Percentiles rank a stretch among this genome's conserved stretches.
Conservation (phyloP, 2,797 vertebrate genomes). For the Sitta carolinensis region DNA sequence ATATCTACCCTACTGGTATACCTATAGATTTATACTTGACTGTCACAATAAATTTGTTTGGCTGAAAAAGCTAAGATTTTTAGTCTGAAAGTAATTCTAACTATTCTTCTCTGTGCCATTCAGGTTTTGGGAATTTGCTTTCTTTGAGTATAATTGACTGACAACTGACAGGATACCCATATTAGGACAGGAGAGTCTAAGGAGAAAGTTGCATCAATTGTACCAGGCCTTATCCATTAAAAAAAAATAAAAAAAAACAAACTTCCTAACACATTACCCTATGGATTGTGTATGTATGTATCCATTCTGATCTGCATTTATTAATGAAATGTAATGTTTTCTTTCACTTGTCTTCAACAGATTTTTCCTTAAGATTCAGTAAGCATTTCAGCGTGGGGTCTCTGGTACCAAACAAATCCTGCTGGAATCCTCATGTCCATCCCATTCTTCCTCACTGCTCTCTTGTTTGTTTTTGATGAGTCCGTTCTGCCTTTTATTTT, state of each 20-base stretch:
- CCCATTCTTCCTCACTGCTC: neutral
- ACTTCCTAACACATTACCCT: neutral
- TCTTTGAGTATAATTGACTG: neutral
- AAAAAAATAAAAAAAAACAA: neutral
- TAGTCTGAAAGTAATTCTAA: neutral
- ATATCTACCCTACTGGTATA: neutral
- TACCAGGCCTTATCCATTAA: neutral
- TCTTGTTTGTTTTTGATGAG: neutral
- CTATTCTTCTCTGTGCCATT: neutral
- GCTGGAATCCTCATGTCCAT: neutral
- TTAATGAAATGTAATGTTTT: neutral
- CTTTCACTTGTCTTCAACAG: neutral
- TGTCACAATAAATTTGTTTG: neutral
- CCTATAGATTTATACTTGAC: neutral
- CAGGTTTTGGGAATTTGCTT: neutral
- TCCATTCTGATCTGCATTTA: neutral
- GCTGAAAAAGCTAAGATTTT: neutral
- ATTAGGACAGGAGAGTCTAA: neutral
- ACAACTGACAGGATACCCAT: neutral
- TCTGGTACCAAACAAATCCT: neutral
- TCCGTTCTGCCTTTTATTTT: neutral
- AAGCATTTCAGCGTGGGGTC: neutral
- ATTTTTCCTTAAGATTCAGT: neutral
- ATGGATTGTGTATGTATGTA: accelerated
- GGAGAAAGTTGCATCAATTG: neutral